Conservation (phyloP, 2,888 invertebrate genomes). For the Pollenia amentaria region DNA sequence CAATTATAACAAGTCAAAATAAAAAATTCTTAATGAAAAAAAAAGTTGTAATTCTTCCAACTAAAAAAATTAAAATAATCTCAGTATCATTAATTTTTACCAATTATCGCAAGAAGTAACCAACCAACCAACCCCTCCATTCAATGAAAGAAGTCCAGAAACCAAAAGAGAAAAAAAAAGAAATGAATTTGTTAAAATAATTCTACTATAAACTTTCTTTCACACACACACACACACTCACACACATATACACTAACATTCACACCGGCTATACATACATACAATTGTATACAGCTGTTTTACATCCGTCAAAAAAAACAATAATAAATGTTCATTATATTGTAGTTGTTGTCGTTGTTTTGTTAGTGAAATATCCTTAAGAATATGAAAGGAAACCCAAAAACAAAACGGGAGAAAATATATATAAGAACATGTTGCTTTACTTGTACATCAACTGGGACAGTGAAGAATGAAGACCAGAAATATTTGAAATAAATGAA, state of each 20-base stretch:
- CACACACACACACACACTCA: slow-evolving; percentile 8
- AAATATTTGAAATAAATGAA: slow-evolving; percentile 25
- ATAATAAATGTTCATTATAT: slow-evolving; percentile 49
- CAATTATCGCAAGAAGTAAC: slow-evolving; percentile 15
- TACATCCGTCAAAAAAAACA: slow-evolving; percentile 8
- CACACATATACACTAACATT: not conserved
- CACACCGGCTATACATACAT: too few species aligned
- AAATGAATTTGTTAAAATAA: slow-evolving; percentile 19
- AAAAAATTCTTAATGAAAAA: too few species aligned
- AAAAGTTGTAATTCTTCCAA: too few species aligned
- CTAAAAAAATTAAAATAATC: slow-evolving; percentile 8
- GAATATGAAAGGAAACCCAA: slow-evolving; percentile 13
- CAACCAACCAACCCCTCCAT: not conserved
- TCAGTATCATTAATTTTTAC: slow-evolving; percentile 31
- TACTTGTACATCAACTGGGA: slow-evolving; percentile 29
- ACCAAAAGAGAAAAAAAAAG: not conserved
- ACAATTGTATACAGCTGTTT: slow-evolving; percentile 41
- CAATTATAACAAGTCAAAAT: too few species aligned
- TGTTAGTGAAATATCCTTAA: slow-evolving; percentile 15
- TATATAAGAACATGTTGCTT: slow-evolving; percentile 59
- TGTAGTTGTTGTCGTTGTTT: not conserved
- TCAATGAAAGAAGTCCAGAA: not conserved
- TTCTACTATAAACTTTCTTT: not conserved
- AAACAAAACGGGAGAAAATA: slow-evolving; percentile 6
- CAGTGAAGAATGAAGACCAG: slow-evolving; percentile 37